Conservation (phyloP, 2,797 vertebrate species). For the Anabas testudineus region DNA sequence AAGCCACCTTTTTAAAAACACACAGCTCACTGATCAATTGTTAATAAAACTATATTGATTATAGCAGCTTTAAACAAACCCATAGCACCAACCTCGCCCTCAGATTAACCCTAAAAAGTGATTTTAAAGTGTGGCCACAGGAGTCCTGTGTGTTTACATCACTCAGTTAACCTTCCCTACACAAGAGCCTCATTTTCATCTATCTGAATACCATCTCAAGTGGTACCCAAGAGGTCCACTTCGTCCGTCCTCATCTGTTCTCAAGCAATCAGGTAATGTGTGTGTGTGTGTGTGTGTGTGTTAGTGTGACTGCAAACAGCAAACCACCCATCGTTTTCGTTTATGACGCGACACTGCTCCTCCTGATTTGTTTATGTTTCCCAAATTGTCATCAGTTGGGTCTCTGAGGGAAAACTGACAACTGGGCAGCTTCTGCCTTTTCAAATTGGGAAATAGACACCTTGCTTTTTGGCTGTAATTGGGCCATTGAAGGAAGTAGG, state of each 20-base stretch:
- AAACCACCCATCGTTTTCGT: constrained; percentile 45
- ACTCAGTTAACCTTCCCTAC: constrained; percentile 50
- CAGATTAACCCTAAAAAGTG: not conserved
- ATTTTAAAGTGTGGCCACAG: not conserved
- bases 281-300: constrained; percentile 29
- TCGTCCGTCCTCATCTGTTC: constrained; percentile 44
- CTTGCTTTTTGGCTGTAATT: constrained; percentile 22
- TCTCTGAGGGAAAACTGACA: not conserved
- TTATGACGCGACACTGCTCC: constrained; percentile 40
- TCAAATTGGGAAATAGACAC: constrained; percentile 26
- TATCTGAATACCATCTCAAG: constrained; percentile 60
- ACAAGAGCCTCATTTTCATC: constrained; percentile 65
- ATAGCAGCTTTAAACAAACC: not conserved
- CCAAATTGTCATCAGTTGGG: constrained; percentile 52
- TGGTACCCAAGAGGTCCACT: constrained; percentile 52
- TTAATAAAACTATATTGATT: constrained; percentile 1
- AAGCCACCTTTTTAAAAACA: constrained; percentile 2
- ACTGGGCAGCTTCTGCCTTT: constrained; percentile 2
- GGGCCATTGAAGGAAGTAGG: constrained; percentile 11
- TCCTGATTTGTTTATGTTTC: constrained; percentile 68
- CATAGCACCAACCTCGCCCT: not conserved
- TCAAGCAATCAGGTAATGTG: constrained; percentile 67
- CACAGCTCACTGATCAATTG: not conserved
- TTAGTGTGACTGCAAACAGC: constrained; percentile 43
- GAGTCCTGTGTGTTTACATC: constrained; percentile 50